Conservation (phyloP, 2,888 invertebrate species). For the Caenorhabditis sinica region DNA sequence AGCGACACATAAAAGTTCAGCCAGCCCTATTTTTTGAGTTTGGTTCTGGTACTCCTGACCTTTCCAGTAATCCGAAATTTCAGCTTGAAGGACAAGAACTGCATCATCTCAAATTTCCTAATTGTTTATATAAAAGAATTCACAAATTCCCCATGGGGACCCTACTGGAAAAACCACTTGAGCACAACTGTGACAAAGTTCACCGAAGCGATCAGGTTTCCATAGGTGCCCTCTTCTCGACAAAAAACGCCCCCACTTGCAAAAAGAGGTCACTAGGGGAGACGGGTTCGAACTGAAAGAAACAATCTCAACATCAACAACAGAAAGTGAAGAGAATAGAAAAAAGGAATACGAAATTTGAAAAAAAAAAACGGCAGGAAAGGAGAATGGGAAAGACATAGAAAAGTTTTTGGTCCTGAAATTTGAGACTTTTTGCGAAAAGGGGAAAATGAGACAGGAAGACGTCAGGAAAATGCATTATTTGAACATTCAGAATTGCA, state of each 20-base stretch:
- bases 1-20: no score
- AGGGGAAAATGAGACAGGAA: neutral
- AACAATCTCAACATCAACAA: constrained; percentile 40
- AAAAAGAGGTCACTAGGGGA: constrained; percentile 6
- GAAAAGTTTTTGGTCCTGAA: constrained; percentile 47
- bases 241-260: constrained; percentile 1
- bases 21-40: no score
- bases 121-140: neutral
- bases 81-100: no score
- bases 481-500: neutral
- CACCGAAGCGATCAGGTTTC: constrained; percentile 28
- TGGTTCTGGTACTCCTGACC: no score
- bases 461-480: constrained; percentile 4
- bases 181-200: constrained; percentile 19
- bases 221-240: neutral
- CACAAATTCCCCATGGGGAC: no score
- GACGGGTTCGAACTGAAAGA: constrained; percentile 14
- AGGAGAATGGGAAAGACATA: neutral
- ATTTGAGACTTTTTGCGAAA: constrained; percentile 37
- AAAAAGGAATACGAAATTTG: constrained; percentile 7
- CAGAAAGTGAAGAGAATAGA: constrained; percentile 4
- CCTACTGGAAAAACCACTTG: neutral
- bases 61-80: no score
- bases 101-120: neutral
- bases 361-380: neutral